Base-by-base conservation (phyloP, 1,140 invertebrate genomes). In the Hyphantria cunea region DNA sequence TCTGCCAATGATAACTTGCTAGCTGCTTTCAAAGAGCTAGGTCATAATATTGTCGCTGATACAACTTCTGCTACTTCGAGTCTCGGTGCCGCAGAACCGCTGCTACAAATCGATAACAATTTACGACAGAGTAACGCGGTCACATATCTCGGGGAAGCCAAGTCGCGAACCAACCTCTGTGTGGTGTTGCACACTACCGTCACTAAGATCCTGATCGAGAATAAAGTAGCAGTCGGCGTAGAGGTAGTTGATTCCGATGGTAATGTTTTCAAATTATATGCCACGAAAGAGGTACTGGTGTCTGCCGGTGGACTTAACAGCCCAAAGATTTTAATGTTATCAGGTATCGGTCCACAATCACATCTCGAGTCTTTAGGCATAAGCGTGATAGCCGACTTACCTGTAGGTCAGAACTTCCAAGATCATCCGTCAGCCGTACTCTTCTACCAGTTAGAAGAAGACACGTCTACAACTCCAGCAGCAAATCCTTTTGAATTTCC, bases 121-220 rank as follows among this genome's bases (percentile, higher is more conserved):
- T 78, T 94, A 6, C 88, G 96, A 12, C 96, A 95, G 76, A 96
- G 94, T 64, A 93, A 95, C 4, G 92, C 95, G 3, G 94, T 94
- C 76, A 95, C 93, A 0, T 97, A 95, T 73, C 79, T 97, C 0
- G 84, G 94, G 10, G 92, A 95, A 0, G 92, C 91, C 7, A 86
- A 90, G 61, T 82, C 93, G 39, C 89, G 95, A 6, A 74, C 82
- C 6, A 97, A 97, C 78, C 86, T 97, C 3, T 93, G 95, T 53
- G 87, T 96, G 12, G 87, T 91, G n/a, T 78, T 93, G 2, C 86
- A 91, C 47, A 91, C 93, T 0, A 80, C 92, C 0, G 94, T 91
- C 0, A 87, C 93, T 25, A 92, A 93, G 53, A 84, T 95, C 15
- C 11, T 93, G 0, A 86, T 94, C 1, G 82, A 93, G 51, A 10